phyloP scores from a whole-genome alignment of 2,113 vertebrate genomes.

The Notarius quadriscutis region DNA sequence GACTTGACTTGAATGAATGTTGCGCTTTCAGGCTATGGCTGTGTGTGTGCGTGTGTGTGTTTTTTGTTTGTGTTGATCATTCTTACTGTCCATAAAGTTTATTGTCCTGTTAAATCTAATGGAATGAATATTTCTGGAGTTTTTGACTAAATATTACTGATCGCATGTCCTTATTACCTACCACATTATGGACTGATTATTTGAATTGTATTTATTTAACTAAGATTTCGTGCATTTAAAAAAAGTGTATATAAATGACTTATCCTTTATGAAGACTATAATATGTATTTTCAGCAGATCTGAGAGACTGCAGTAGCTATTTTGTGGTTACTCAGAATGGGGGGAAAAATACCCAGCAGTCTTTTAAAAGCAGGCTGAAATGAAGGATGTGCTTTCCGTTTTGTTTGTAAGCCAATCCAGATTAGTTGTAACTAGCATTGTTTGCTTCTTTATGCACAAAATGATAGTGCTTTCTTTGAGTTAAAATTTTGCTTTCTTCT shows the following conservation, averaged over 20 bases:
- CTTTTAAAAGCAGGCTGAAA: conserved; percentile 11
- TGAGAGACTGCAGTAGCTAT: neutral
- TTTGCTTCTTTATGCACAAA: neutral
- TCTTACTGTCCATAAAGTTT: neutral
- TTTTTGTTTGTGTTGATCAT: neutral
- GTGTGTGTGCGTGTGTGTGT: neutral
- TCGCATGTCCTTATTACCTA: neutral
- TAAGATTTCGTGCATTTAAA: too few relatives aligned
- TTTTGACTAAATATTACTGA: neutral
- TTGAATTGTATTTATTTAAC: neutral
- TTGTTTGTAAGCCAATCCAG: neutral
- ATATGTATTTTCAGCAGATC: neutral
- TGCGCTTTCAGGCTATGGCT: neutral
- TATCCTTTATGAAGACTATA: neutral
- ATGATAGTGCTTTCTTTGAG: neutral
- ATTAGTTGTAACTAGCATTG: too few relatives aligned
- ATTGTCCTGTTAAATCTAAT: neutral
- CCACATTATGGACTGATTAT: neutral
- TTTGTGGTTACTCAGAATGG: neutral
- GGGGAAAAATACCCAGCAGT: neutral
- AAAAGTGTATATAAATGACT: neutral
- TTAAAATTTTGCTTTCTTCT: neutral
- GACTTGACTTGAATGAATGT: neutral
- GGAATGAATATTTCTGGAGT: neutral
- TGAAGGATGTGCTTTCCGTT: conserved; percentile 12